Evolutionary conservation across 2,113 vertebrate genomes (phyloP), one percentile per base, ranked within the genome.

Genomic region (Microtus ochrogaster): DNA sequence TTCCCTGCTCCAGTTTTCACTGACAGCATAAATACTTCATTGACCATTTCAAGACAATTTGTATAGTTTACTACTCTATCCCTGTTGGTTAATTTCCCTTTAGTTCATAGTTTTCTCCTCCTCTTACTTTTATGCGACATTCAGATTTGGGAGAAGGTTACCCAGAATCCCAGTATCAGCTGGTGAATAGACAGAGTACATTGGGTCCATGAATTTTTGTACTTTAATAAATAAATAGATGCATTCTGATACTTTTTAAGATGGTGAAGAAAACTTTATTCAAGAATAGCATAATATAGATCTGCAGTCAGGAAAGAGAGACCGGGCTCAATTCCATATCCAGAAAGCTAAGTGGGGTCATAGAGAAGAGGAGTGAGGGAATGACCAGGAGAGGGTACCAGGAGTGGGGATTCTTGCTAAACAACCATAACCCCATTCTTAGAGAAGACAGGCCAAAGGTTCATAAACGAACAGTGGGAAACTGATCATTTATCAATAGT

Each of bases 41-140:
- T 61, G 24, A 49, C 11, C 26, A 73, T 36, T 94, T 90, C n/a
- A 65, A 58, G 24, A n/a, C n/a, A 85, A 52, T 93, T 91, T 33
- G 89, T 47, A 22, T 7, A 24, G 17, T 72, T 94, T 49, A 39
- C 28, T 58, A 21, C 7, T 84, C n/a, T 72, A 39, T 41, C 21
- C 76, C 33, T 76, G 30, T 58, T 65, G 63, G 84, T 70, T 76
- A n/a, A 78, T 70, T 78, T 90, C 24, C 87, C 66, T 93, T 89
- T 7, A 55, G 12, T 30, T 55, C n/a, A 39, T 39, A 11, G 11
- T 44, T 87, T 95, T n/a, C 58, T 41, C 14, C 33, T 9, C n/a
- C 30, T 55, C 26, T 90, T 30, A 44, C 26, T 90, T 36, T 52
- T 66, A 61, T 19, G 39, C 17, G 9, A 55, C 33, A 58, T 77